phyloP scores from a whole-genome alignment of 2,113 vertebrate genomes.

The Dromiciops gliroides region DNA sequence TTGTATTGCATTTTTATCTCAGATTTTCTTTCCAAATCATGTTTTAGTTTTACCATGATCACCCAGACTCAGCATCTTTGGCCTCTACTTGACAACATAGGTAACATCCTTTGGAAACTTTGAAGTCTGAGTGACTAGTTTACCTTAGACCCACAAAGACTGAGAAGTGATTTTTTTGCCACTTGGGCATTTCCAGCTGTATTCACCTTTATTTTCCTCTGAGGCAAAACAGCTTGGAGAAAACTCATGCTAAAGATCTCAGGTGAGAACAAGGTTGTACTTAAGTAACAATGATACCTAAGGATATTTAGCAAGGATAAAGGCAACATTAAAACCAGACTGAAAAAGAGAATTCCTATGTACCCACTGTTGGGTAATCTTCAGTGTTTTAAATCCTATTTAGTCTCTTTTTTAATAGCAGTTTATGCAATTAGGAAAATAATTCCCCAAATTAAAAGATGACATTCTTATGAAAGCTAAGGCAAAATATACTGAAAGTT shows the following conservation, averaged over 20 bases:
- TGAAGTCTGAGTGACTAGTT: slow-evolving; percentile 18
- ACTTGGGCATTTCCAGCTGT: slow-evolving; percentile 27
- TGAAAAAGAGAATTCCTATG: slow-evolving; percentile 26
- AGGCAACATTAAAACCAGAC: slow-evolving; percentile 8
- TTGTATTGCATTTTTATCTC: not conserved
- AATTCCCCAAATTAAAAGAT: slow-evolving; percentile 28
- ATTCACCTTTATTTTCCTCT: slow-evolving; percentile 1
- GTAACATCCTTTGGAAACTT: slow-evolving; percentile 40
- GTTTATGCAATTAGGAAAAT: slow-evolving; percentile 37
- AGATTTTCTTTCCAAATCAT: slow-evolving; percentile 30
- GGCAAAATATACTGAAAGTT: slow-evolving; percentile 42
- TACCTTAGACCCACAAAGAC: slow-evolving; percentile 27
- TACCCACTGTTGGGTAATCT: not conserved
- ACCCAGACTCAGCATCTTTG: slow-evolving; percentile 38
- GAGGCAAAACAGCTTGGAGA: slow-evolving; percentile 35
- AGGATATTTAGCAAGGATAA: slow-evolving; percentile 26
- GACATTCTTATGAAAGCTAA: slow-evolving; percentile 1
- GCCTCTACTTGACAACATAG: slow-evolving; percentile 22
- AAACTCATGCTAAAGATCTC: slow-evolving; percentile 33
- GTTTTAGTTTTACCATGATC: slow-evolving; percentile 8
- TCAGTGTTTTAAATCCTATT: slow-evolving; percentile 26
- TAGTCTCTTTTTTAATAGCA: not conserved
- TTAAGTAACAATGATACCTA: slow-evolving; percentile 24
- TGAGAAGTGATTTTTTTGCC: slow-evolving; percentile 43
- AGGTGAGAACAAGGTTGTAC: slow-evolving; percentile 46